Evolutionary conservation across 1,140 invertebrate genomes (phyloP).

Genomic region (Ceratina calcarata): DNA sequence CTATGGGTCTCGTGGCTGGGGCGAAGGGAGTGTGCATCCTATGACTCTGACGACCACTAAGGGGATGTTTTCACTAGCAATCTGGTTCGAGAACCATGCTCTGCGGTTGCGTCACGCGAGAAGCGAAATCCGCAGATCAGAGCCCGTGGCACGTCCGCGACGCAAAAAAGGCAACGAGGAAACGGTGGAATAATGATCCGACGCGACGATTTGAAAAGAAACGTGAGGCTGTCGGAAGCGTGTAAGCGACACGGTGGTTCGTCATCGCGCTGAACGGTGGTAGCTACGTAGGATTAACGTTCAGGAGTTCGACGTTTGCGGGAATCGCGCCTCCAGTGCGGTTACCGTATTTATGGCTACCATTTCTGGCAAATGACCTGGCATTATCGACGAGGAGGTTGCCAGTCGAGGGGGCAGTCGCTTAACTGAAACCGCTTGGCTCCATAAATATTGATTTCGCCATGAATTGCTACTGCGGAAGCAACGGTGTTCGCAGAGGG

Average conservation of each 20-base stretch:
- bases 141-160: constrained; percentile 60
- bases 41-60: neutral
- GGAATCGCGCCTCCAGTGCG: neutral
- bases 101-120: constrained; percentile 61
- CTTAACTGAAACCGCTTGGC: constrained; percentile 25
- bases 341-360: constrained; percentile 21
- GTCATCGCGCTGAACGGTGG: neutral
- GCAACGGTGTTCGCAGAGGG: neutral
- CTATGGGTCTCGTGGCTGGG: too few species aligned
- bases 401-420: constrained; percentile 1
- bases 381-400: constrained; percentile 19
- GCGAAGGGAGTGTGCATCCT: neutral
- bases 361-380: constrained; percentile 38
- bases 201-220: constrained; percentile 40
- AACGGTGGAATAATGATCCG: constrained; percentile 54
- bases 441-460: constrained; percentile 34
- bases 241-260: neutral
- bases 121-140: constrained; percentile 63
- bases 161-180: constrained; percentile 7
- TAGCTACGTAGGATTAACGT: neutral
- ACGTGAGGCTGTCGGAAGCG: constrained; percentile 47
- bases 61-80: constrained; percentile 41
- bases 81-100: neutral
- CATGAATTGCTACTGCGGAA: constrained; percentile 2
- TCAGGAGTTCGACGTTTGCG: neutral